A percentile compares a stretch with the other conserved stretches of the same genome.
These are phyloP conservation scores for Anorthoa munda DNA, from an alignment of 2,888 invertebrate species.

Conservation along the genomic window DNA sequence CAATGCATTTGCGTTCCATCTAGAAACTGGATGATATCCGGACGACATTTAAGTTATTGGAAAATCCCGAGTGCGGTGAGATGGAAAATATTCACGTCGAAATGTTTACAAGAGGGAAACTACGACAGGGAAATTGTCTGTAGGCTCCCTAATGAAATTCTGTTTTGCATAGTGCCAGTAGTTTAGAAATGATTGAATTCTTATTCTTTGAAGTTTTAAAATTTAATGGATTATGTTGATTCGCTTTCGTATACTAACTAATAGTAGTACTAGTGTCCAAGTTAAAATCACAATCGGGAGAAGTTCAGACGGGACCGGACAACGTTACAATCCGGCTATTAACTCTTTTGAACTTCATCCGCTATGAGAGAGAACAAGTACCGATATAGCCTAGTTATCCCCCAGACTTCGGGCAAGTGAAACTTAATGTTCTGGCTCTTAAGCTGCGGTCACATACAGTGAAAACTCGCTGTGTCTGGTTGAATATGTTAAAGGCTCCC, in stretches of 20 bases:
- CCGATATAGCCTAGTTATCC: conserved; percentile 30
- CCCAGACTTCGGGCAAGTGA: background rate
- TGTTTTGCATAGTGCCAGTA: background rate
- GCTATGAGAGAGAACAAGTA: conserved; percentile 4
- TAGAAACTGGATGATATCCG: background rate
- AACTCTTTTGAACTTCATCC: conserved; percentile 28
- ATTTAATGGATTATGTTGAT: background rate
- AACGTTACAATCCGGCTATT: conserved; percentile 31
- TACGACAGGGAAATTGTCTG: conserved; percentile 8
- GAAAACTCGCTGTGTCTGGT: background rate
- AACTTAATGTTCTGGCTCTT: conserved; percentile 14
- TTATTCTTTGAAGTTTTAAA: too few relatives aligned
- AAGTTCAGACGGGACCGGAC: conserved; percentile 17
- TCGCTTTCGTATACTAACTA: background rate
- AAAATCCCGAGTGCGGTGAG: conserved; percentile 26
- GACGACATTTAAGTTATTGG: conserved; percentile 21
- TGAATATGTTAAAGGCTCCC: background rate
- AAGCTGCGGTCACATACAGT: background rate
- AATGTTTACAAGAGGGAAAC: conserved; percentile 9
- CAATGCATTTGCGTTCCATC: background rate
- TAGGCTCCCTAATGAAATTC: background rate
- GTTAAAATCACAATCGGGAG: background rate
- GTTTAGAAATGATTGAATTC: background rate
- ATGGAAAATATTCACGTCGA: conserved; percentile 12
- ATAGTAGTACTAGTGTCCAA: background rate